Evolutionary conservation across 1,140 invertebrate species (phyloP).

Genomic region (Drosophila punjabiensis): DNA sequence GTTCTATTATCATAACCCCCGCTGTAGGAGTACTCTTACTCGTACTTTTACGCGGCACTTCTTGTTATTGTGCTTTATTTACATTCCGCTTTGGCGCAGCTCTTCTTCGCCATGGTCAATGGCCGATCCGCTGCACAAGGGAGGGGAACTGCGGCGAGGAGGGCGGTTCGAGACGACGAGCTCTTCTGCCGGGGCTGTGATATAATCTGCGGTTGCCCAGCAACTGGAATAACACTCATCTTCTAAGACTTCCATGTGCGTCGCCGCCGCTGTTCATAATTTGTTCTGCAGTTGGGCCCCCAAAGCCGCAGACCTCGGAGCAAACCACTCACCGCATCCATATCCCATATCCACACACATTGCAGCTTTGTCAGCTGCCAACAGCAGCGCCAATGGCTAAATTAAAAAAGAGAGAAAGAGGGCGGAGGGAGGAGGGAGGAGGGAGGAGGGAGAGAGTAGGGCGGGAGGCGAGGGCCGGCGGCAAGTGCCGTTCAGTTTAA

Average conservation of each 20-base stretch:
- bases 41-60: constrained; percentile 53
- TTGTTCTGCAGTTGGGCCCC: constrained; percentile 10
- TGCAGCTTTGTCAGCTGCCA: constrained; percentile 59
- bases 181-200: constrained; percentile 56
- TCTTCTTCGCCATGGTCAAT: constrained; percentile 80
- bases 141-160: constrained; percentile 3
- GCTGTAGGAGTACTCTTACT: constrained; percentile 24
- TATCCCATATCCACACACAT: constrained; percentile 40
- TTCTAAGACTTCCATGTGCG: constrained; percentile 47
- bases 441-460: not conserved
- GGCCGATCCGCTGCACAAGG: constrained; percentile 54
- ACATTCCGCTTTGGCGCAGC: constrained; percentile 71
- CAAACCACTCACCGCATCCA: constrained; percentile 23
- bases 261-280: constrained; percentile 33
- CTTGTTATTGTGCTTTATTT: constrained; percentile 76
- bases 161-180: constrained; percentile 30
- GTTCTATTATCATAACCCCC: not conserved
- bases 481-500: constrained; percentile 61
- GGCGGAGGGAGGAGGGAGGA: not conserved
- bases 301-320: constrained; percentile 14
- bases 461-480: constrained; percentile 19
- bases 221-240: constrained; percentile 40
- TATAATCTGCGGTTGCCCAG: constrained; percentile 72
- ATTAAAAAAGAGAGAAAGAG: constrained; percentile 64
- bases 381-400: constrained; percentile 59